Evolutionary conservation across 1,140 invertebrate species (phyloP), one percentile per base, ranked within the genome.

Genomic region (Cotesia chilonis): DNA sequence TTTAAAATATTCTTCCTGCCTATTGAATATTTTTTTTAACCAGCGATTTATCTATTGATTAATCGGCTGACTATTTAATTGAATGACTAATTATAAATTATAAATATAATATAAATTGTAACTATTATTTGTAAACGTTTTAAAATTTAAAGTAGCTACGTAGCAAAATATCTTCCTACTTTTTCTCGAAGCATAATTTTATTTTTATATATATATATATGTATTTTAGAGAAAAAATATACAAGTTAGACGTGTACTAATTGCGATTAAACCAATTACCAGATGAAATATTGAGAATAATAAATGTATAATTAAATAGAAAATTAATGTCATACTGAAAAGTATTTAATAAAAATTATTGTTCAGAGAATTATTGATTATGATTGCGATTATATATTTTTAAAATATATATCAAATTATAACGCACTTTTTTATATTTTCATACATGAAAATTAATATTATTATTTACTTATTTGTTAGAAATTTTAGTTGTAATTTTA

Each of bases 141-240:
- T 14, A 14, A 20, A 57, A 14, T 14, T 20, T 20, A 12, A 57
- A 57, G n/a, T 57, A 20, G 54, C n/a, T 5, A 57, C 41, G 38
- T 47, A 47, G 38, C 20, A 10, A 59, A 47, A 61, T 57, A 59
- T 63, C 20, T 41, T 68, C 41, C 54, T 68, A 47, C 65, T 37
- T 28, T 37, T 57, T 17, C 35, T 41, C 4, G 4, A 7, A 35
- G 47, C 17, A 74, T 74, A 70, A 74, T 74, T 71, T 74, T 74
- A 74, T 74, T 74, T 74, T 74, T 47, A 47, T 47, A 47, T 74
- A 59, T 47, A 47, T 47, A 47, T 74, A 59, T 74, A 74, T 74
- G 69, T 60, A 74, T 71, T 67, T 67, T 63, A 55, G 55, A 61
- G 38, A 60, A 37, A 37, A 28, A 63, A 68, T 51, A 54, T 14